Conservation (phyloP, 2,113 vertebrate species). For the Vulpes lagopus region DNA sequence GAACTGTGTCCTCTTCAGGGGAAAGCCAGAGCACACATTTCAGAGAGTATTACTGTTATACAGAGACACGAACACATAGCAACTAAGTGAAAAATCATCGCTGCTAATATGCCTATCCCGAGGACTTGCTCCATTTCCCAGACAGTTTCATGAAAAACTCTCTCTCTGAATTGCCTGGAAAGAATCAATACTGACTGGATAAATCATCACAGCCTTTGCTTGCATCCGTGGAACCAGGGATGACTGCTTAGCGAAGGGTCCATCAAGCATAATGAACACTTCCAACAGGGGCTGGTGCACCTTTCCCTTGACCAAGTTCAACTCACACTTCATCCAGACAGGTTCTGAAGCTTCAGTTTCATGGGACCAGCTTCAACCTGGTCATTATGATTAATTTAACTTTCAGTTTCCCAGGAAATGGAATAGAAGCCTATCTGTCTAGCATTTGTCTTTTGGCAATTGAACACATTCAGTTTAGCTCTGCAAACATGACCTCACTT, state of each 20-base stretch:
- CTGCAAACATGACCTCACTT: background rate
- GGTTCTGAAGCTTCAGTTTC: background rate
- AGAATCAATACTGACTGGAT: constrained; percentile 56
- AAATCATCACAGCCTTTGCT: background rate
- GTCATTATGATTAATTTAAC: background rate
- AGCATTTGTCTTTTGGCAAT: background rate
- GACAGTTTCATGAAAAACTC: constrained; percentile 72
- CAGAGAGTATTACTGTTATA: background rate
- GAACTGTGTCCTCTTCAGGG: constrained; percentile 13
- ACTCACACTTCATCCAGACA: background rate
- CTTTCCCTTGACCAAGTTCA: background rate
- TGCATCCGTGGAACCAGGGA: background rate
- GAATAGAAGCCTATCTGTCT: background rate
- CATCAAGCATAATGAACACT: background rate
- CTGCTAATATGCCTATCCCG: background rate
- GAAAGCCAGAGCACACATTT: background rate
- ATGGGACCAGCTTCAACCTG: background rate
- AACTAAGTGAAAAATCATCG: constrained; percentile 44
- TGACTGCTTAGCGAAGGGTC: background rate
- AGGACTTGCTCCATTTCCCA: constrained; percentile 46
- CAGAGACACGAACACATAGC: background rate
- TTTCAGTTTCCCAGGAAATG: constrained; percentile 39
- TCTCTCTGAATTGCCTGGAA: constrained; percentile 55
- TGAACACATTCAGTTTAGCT: background rate
- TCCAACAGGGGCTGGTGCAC: background rate